Conservation (phyloP, 2,888 invertebrate genomes). For the Lamellibrachia satsuma region DNA sequence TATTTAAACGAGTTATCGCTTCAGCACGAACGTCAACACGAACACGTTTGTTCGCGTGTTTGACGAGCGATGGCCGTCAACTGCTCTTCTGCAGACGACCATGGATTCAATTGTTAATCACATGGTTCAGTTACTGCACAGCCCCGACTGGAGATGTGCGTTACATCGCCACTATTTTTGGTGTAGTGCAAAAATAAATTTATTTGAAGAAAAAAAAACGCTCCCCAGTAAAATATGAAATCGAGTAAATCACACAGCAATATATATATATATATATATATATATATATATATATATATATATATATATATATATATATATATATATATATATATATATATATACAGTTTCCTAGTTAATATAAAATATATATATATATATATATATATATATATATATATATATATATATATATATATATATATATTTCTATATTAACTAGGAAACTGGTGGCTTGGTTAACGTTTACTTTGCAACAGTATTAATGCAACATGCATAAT, state of each 20-base stretch:
- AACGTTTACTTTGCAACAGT: no score
- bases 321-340: no score
- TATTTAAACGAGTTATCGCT: not conserved
- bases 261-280: not conserved
- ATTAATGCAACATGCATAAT: no score
- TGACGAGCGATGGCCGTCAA: not conserved
- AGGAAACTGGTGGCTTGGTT: no score
- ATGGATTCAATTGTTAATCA: not conserved
- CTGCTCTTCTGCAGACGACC: not conserved
- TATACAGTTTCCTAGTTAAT: no score
- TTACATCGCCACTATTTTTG: not conserved
- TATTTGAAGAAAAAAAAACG: not conserved
- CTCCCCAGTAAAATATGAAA: not conserved
- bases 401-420: no score
- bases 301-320: no score
- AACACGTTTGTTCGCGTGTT: not conserved
- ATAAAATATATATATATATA: no score
- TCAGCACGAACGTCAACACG: not conserved
- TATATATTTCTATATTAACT: no score
- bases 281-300: no score
- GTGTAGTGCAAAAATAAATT: not conserved
- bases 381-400: no score
- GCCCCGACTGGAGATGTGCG: not conserved
- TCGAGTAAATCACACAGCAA: not conserved
- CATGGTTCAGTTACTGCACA: not conserved